Base-by-base conservation (phyloP, 2,797 vertebrate species). In the Sebastes taczanowskii region DNA sequence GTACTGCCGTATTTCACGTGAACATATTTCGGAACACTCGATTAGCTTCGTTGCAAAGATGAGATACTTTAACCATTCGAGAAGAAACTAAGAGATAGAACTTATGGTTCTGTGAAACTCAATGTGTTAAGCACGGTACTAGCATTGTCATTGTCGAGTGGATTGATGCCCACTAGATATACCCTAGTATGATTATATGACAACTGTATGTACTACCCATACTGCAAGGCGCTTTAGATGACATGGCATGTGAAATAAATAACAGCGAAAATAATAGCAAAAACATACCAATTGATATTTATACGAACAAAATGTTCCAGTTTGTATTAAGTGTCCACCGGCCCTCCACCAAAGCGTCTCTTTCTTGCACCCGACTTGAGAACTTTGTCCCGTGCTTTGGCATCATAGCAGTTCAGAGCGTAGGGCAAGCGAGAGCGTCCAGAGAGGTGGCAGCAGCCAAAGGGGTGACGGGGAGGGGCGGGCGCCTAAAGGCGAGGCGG, bases 401-500 rank as follows among this genome's bases (percentile, higher is more conserved):
- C 85, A 91, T 94, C 89, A 93, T 87, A 92, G 85, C 74, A 68
- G 86, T 58, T 86, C 85, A 6, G 42, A 82, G 62, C 3, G 18
- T 6, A 89, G 87, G 14, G 87, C 74, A 53, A 90, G 67, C 1
- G 55, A 82, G 6, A 95, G 78, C 14, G 90, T 94, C 94, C 93
- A 95, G 76, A 95, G 81, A 0, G 71, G 59, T 23, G 71, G 81
- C 81, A 95, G 86, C 23, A 94, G 81, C 94, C 94, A 95, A 13
- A 85, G 2, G 18, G 83, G 80, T 0, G 92, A 88, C 0, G 71
- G 91, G 6, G 91, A 82, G 30, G 82, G 83, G 0, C 14, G 87
- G 2, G 22, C 61, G 1, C 88, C 91, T 4, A 88, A 29, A 16
- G 92, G 82, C 0, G 94, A 80, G 1, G 95, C 95, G 0, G 79